Conservation (phyloP, 1,140 invertebrate species). For the Leptopilina clavipes region DNA sequence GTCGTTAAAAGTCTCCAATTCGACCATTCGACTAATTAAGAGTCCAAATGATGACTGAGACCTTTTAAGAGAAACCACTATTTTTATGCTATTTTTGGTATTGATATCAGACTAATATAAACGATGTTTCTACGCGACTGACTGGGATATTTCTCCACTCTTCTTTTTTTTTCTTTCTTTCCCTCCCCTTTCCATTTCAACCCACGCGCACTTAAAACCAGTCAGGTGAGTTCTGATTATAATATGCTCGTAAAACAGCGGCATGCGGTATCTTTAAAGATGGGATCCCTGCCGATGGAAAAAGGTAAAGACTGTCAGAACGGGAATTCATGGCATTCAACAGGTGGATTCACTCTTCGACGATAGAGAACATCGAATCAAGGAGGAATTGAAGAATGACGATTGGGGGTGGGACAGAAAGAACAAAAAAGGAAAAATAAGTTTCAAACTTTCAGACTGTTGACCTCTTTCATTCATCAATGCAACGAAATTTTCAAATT, state of each 20-base stretch:
- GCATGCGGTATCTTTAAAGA: constrained; percentile 48
- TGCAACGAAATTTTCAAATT: neutral
- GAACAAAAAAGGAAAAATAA: neutral
- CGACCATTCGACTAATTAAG: neutral
- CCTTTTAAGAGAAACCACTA: too few species aligned
- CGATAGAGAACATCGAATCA: constrained; percentile 41
- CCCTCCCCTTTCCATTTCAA: neutral
- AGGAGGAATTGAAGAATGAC: constrained; percentile 42
- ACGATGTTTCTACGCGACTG: constrained; percentile 22
- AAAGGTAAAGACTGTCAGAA: constrained; percentile 41
- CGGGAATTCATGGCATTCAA: constrained; percentile 50
- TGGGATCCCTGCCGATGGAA: constrained; percentile 31
- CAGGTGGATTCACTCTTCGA: constrained; percentile 48
- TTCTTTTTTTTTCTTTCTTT: neutral
- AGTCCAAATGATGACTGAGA: neutral
- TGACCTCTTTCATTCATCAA: constrained; percentile 35
- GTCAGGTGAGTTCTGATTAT: constrained; percentile 56
- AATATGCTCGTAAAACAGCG: constrained; percentile 57
- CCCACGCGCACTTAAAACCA: constrained; percentile 28
- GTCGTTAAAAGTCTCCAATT: neutral
- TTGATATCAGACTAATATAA: constrained; percentile 8
- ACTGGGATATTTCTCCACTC: neutral
- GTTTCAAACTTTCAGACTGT: neutral
- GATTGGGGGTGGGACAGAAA: constrained; percentile 27
- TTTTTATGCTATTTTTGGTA: constrained; percentile 19